Base-by-base conservation (phyloP, 2,888 invertebrate genomes). In the Aethes cnicana region DNA sequence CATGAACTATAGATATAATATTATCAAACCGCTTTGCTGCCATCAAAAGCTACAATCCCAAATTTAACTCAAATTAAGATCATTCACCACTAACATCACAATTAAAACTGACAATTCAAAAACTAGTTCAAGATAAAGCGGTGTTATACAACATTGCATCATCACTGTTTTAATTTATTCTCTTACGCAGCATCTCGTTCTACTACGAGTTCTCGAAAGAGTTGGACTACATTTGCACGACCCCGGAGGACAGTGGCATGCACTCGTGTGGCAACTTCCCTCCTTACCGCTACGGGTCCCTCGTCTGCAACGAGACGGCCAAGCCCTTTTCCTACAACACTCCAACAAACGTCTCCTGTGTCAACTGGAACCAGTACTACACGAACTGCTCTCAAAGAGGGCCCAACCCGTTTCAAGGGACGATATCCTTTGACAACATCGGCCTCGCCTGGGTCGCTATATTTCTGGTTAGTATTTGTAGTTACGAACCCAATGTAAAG, bases 391-490 rank as follows among this genome's bases (percentile, higher is more conserved):
- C 94, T 56, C 95, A 97, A 58, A 94, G 96, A 63, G 97, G 96
- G 47, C 93, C 95, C 69, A 99, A 99, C 91, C 99, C 99, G 8
- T 99, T 99, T 84, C 97, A 97, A 88, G 99, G 99, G 56, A 98
- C 99, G 52, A 99, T 99, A 74, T 98, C 98, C 28, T 99, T 99
- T 84, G 99, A 99, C 90, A 99, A 99, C 88, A 99, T 99, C 72
- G 99, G 99, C 61, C 94, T 99, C 69, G 99, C 99, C 16, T 99
- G 99, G 99, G 98, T 99, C 59, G 99, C 99, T 63, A 99, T 99
- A 85, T 99, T 99, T 91, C 93, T 99, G 92, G 99, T 98, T 91
- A 95, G 94, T 92, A 57, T 48, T 44, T 28, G n/a, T n/a, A n/a
- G n/a, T n/a, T n/a, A n/a, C n/a, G n/a, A n/a, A n/a, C n/a, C n/a